phyloP scores from a whole-genome alignment of 2,888 invertebrate species.

The Craniophora ligustri region DNA sequence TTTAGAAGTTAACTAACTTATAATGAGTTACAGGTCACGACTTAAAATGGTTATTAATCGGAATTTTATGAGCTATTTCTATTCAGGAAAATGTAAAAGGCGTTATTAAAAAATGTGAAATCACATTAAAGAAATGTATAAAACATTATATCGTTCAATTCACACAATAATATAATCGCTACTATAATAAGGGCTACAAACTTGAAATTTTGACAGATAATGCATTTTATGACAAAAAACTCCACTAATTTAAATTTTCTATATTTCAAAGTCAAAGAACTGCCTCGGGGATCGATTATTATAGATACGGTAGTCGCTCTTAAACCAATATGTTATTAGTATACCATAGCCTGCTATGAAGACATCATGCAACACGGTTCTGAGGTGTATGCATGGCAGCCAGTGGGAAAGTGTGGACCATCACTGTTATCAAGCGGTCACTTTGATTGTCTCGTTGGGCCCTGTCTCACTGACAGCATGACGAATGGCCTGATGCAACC shows the following conservation, averaged over 20 bases:
- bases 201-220: too few species aligned
- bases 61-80: neutral
- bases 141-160: too few species aligned
- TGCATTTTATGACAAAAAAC: too few species aligned
- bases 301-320: neutral
- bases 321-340: conserved; percentile 1
- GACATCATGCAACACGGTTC: neutral
- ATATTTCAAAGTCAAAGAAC: too few species aligned
- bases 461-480: conserved; percentile 85
- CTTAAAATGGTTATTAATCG: conserved; percentile 19
- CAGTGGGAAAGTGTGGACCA: conserved; percentile 60
- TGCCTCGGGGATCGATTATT: too few species aligned
- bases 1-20: conserved; percentile 25
- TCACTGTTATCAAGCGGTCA: conserved; percentile 83
- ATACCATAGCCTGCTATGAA: conserved; percentile 2
- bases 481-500: conserved; percentile 85
- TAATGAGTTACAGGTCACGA: conserved; percentile 30
- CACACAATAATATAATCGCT: too few species aligned
- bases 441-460: conserved; percentile 83
- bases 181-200: too few species aligned
- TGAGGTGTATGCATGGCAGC: conserved; percentile 18
- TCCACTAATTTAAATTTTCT: too few species aligned
- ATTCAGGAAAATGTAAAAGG: conserved; percentile 11
- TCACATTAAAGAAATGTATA: too few species aligned
- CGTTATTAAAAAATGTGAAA: neutral